Evolutionary conservation across 2,888 invertebrate genomes (phyloP), one percentile per base, ranked within the genome.

Genomic region (Hemicrepidius hirtus): DNA sequence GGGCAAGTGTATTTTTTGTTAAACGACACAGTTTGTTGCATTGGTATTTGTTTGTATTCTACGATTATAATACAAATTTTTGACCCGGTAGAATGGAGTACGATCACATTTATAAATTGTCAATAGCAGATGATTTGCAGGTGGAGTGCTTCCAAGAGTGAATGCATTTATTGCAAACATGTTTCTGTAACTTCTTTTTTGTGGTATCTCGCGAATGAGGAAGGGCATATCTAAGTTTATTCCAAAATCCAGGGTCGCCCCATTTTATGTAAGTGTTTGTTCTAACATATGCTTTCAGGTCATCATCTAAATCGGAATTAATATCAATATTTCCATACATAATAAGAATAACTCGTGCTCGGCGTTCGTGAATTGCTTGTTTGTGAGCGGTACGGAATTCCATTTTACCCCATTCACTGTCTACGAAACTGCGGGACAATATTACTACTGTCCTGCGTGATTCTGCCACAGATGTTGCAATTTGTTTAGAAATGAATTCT

Each of bases 221-320:
- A n/a, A n/a, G n/a, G n/a, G n/a, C n/a, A n/a, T n/a, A n/a, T n/a
- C n/a, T n/a, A 93, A 96, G 86, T 83, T 93, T 94, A 67, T 93
- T 88, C 95, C 95, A 95, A 86, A 95, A 95, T 91, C 92, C 93
- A 7, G 92, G 92, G 82, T 95, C 94, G 10, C 92, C 94, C 93
- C 94, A 94, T 80, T 93, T 92, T 35, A 95, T 88, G 82, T 95
- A 95, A 0, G 95, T 95, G 83, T 94, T 94, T 85, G 90, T 92
- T 73, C 89, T 89, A 5, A 95, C 86, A 82, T 95, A 95, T 0
- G 91, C 89, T 81, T 91, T 90, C 57, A 94, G 87, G 78, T 93
- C 93, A 0, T 90, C 87, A 80, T 94, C 93, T 69, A 94, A 86
- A 73, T 88, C 87, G n/a, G 7, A 46, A 7, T 88, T 87, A 1